Conservation (phyloP, 2,113 vertebrate species). For the Platycercus adscitus region DNA sequence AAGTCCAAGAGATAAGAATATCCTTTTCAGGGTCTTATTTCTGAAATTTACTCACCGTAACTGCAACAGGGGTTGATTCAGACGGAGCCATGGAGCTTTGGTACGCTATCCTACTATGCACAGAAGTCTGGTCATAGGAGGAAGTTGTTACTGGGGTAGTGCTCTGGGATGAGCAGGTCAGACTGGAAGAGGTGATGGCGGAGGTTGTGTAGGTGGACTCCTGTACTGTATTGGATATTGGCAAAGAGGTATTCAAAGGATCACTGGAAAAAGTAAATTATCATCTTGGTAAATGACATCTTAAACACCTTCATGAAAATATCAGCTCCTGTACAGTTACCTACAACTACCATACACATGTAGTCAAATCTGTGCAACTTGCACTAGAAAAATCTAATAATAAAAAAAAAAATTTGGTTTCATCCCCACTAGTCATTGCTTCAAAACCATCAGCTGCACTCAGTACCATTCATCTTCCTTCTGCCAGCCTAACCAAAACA, state of each 20-base stretch:
- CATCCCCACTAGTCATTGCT: not conserved
- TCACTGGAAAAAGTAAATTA: conserved; percentile 75
- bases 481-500: not conserved
- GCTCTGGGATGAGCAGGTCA: conserved; percentile 75
- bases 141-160: conserved; percentile 71
- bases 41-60: conserved; percentile 61
- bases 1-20: not conserved
- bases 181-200: conserved; percentile 74
- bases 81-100: conserved; percentile 73
- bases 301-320: not conserved
- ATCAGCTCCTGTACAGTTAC: not conserved
- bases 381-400: not conserved
- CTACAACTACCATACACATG: not conserved
- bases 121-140: conserved; percentile 77
- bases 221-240: conserved; percentile 78
- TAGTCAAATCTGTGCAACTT: not conserved
- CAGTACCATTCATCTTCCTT: not conserved
- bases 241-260: conserved; percentile 79
- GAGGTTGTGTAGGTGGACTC: conserved; percentile 75
- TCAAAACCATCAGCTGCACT: not conserved
- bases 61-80: conserved; percentile 51
- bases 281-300: not conserved
- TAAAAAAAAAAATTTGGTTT: not conserved
- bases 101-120: conserved; percentile 75
- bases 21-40: not conserved